Conservation (phyloP, 1,140 invertebrate genomes). For the Lepidostoma basale region DNA sequence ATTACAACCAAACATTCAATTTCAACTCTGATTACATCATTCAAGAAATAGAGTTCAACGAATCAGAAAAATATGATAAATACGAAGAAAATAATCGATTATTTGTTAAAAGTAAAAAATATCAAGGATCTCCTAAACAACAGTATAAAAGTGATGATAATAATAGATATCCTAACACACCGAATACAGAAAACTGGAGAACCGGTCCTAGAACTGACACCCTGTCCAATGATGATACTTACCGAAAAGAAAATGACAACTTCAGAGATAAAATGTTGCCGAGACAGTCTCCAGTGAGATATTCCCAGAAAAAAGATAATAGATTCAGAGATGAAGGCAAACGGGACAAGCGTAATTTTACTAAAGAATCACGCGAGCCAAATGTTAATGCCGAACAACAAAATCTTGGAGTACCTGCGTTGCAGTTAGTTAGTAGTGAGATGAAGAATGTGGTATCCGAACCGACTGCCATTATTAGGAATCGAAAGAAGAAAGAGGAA, state of each 20-base stretch:
- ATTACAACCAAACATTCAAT: slow-evolving; percentile 71
- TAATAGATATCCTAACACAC: not conserved
- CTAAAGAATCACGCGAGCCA: not conserved
- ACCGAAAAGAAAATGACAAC: not conserved
- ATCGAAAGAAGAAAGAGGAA: slow-evolving; percentile 24
- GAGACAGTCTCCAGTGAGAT: slow-evolving; percentile 1
- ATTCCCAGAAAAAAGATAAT: slow-evolving; percentile 1
- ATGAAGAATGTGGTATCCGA: too few species aligned
- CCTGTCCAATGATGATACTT: not conserved
- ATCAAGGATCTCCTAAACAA: slow-evolving; percentile 33
- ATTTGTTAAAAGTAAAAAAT: slow-evolving; percentile 49
- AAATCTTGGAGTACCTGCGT: too few species aligned
- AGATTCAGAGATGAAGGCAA: slow-evolving; percentile 21
- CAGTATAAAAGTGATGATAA: slow-evolving; percentile 23
- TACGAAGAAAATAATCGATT: slow-evolving; percentile 51
- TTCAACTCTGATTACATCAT: slow-evolving; percentile 53
- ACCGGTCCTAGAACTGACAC: slow-evolving; percentile 8
- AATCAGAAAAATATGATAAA: slow-evolving; percentile 49
- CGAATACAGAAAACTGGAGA: slow-evolving; percentile 24
- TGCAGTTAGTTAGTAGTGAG: too few species aligned
- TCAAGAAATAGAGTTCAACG: slow-evolving; percentile 41
- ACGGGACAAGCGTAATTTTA: not conserved
- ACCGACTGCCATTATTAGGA: slow-evolving; percentile 1
- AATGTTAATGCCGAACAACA: not conserved
- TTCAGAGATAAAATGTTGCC: too few species aligned